These are phyloP conservation scores for Crotalus viridis DNA, from an alignment of 2,113 vertebrate species.

Conservation along the genomic window DNA sequence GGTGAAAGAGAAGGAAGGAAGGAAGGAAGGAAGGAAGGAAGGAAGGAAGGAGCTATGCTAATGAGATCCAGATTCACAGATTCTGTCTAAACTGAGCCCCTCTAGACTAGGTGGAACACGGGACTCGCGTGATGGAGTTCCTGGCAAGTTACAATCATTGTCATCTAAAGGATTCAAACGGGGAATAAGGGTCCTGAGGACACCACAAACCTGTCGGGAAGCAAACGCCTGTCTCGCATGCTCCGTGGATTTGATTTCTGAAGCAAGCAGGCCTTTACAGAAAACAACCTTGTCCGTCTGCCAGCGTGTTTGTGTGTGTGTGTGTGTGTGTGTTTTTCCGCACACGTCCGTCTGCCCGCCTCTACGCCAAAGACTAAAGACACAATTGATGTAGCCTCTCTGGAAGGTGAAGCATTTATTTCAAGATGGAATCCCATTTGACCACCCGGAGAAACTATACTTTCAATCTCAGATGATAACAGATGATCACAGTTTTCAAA, in stretches of 20 bases:
- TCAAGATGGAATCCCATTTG: slow-evolving; percentile 12
- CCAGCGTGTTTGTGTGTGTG: accelerated
- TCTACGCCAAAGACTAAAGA: background rate
- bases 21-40: no score
- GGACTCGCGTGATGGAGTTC: no score
- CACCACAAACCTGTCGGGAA: background rate
- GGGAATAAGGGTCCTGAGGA: background rate
- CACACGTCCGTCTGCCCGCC: background rate
- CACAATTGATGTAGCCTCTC: slow-evolving; percentile 14
- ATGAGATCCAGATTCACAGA: background rate
- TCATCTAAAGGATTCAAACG: background rate
- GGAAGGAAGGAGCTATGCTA: background rate
- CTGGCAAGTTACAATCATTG: background rate
- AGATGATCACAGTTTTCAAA: slow-evolving; percentile 37
- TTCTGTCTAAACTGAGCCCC: background rate
- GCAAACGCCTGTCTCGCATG: background rate
- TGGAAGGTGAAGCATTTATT: slow-evolving; percentile 17
- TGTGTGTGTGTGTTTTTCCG: background rate
- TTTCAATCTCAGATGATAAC: slow-evolving; percentile 29
- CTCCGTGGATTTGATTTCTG: background rate
- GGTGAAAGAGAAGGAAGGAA: background rate
- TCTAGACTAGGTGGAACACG: background rate
- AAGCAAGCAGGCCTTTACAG: background rate
- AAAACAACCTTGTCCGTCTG: background rate
- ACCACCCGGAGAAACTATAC: slow-evolving; percentile 20